Evolutionary conservation across 2,888 invertebrate genomes (phyloP), one percentile per base, ranked within the genome.

Genomic region (Branchinecta sandiegonensis): DNA sequence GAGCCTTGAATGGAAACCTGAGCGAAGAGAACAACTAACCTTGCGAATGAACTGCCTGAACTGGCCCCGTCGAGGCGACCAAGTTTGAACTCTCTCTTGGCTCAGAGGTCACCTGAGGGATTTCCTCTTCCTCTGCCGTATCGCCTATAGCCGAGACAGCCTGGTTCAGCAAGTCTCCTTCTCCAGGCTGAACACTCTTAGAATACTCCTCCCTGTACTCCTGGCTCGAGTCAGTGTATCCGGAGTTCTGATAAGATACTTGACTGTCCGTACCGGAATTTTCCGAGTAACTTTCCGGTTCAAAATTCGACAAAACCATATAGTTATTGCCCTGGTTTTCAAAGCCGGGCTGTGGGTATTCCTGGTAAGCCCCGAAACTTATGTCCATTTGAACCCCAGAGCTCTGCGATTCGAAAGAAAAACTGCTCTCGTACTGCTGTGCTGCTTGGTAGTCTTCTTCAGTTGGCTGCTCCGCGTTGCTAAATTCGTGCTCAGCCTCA

Each of bases 331-430:
- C 37, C 37, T 37, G 37, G 17, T 56, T 56, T n/a, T 56, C 17
- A 56, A 56, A 56, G n/a, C 9, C 56, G 14, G n/a, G 8, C 10
- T 56, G 56, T 14, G 8, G n/a, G 56, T 14, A 56, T n/a, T 56
- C 56, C 17, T 56, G 56, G 17, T 56, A 56, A 14, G 56, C 17
- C 11, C 17, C 56, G 17, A 56, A 56, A 56, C 56, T 56, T 14
- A 56, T 56, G 17, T 56, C 56, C 56, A 56, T 56, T 56, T 56
- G 56, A 56, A 56, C 56, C 9, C 17, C 56, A 8, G 56, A 56
- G 10, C 8, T 56, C 10, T 56, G 56, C 17, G 56, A 56, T 17
- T 8, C 9, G 17, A 14, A 56, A 8, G 56, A 9, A 56, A 14
- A 56, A 9, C 56, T 8, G 17, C 17, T 17, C 9, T 56, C 56